Base-by-base conservation (phyloP, 2,888 invertebrate genomes). In the Mactromeris polynyma region DNA sequence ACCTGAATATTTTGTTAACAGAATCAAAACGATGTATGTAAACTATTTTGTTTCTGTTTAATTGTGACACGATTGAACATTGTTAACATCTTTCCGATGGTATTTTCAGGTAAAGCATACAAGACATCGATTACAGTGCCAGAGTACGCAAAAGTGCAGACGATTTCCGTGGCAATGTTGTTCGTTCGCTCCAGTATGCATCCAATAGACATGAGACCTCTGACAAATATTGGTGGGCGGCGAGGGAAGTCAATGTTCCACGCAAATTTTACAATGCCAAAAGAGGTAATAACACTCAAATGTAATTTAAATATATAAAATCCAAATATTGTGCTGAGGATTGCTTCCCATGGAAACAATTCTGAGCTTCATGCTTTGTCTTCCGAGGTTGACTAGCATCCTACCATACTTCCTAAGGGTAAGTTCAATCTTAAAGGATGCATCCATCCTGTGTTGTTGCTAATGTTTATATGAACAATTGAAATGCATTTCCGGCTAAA, bases 211-310 rank as follows among this genome's bases (percentile, higher is more conserved):
- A 69, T 89, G n/a, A 42, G 77, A 9, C 87, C 73, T 4, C 69
- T 92, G 58, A 83, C n/a, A 19, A 92, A 92, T 80, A 82, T 91
- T 17, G 92, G 92, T n/a, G 92, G 92, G 40, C 77, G 92, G 42
- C 46, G 92, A 36, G 91, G 91, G 14, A 81, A 90, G 51, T 87
- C 88, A 19, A 87, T 90, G 36, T 92, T 92, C 77, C 84, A 85
- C 79, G 83, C 87, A 2, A 21, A 87, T 2, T 81, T 88, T 9
- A 90, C 89, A 2, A 89, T 92, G 40, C 92, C 92, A 31, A 83
- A 38, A 38, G 38, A 88, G 81, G 92, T 91, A 87, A 40, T 77
- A 46, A 11, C 46, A 46, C 17, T 46, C n/a, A n/a, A n/a, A n/a
- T n/a, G n/a, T n/a, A n/a, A n/a, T n/a, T n/a, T n/a, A n/a, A n/a